A percentile compares a stretch with the other conserved stretches of the same genome.
Evolutionary conservation across 1,140 invertebrate genomes (phyloP).

Genomic region (Trichonephila clavipes): DNA sequence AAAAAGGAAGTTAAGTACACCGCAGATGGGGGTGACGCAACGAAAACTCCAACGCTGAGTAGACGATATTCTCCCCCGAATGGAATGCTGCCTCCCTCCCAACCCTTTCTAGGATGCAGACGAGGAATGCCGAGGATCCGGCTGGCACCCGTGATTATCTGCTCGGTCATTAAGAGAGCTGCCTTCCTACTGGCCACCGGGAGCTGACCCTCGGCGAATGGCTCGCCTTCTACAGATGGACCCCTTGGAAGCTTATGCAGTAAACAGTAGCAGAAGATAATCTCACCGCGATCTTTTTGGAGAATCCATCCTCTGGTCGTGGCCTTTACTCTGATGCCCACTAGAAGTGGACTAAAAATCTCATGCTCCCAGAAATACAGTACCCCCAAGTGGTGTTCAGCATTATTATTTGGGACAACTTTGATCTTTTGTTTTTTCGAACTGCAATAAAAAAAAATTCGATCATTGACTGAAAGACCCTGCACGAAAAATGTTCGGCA

Average conservation of each 20-base stretch:
- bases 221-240: neutral
- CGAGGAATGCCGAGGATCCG: constrained; percentile 2
- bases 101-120: constrained; percentile 6
- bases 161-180: neutral
- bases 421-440: too few species aligned
- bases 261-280: too few species aligned
- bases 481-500: too few species aligned
- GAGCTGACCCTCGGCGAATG: neutral
- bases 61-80: neutral
- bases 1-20: neutral
- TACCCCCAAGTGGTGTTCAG: too few species aligned
- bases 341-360: too few species aligned
- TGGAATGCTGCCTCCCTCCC: neutral
- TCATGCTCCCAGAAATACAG: too few species aligned
- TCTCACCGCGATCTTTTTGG: too few species aligned
- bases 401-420: too few species aligned
- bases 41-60: neutral
- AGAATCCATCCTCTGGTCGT: too few species aligned
- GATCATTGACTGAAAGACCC: too few species aligned
- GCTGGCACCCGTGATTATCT: neutral
- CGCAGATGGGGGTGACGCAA: neutral
- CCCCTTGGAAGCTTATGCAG: neutral
- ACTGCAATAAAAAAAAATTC: too few species aligned
- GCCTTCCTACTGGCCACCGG: neutral
- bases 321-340: too few species aligned